phyloP scores from a whole-genome alignment of 1,140 invertebrate genomes.

The Chironomus tepperi region DNA sequence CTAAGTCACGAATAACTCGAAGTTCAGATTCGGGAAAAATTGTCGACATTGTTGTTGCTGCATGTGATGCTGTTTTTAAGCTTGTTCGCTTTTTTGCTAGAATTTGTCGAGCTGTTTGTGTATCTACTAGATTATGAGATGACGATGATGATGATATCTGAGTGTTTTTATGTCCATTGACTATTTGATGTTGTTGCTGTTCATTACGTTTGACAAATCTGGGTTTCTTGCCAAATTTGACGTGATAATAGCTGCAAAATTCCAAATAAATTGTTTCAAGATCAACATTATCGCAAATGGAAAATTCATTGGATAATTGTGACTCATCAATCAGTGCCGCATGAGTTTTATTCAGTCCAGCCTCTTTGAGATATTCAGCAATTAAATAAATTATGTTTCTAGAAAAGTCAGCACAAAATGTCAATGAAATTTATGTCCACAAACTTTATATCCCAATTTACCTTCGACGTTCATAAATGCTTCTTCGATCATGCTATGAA shows the following conservation, averaged over 20 bases:
- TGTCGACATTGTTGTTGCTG: neutral
- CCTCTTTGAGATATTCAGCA: constrained; percentile 61
- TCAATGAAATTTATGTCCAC: neutral
- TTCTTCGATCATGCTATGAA: neutral
- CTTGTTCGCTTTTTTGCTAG: neutral
- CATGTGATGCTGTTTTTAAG: neutral
- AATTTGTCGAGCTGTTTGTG: neutral
- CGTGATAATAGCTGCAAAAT: constrained; percentile 76
- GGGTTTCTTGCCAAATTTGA: constrained; percentile 79
- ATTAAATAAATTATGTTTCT: constrained; percentile 68
- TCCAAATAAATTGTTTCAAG: constrained; percentile 79
- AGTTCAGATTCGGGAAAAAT: neutral
- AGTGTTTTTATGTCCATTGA: neutral
- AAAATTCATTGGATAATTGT: constrained; percentile 54
- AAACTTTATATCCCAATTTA: neutral
- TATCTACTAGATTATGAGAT: neutral
- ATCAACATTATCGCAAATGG: constrained; percentile 86
- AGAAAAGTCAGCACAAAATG: neutral
- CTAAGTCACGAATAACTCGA: neutral
- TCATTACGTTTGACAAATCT: constrained; percentile 57
- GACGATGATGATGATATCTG: neutral
- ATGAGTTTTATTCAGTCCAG: constrained; percentile 56
- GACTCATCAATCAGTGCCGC: constrained; percentile 58
- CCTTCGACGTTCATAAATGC: constrained; percentile 15
- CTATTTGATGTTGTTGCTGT: constrained; percentile 6